Percentiles rank a stretch among this genome's conserved stretches.
These are phyloP conservation scores for Poecilus cupreus DNA, from an alignment of 2,888 invertebrate species.

Conservation along the genomic window DNA sequence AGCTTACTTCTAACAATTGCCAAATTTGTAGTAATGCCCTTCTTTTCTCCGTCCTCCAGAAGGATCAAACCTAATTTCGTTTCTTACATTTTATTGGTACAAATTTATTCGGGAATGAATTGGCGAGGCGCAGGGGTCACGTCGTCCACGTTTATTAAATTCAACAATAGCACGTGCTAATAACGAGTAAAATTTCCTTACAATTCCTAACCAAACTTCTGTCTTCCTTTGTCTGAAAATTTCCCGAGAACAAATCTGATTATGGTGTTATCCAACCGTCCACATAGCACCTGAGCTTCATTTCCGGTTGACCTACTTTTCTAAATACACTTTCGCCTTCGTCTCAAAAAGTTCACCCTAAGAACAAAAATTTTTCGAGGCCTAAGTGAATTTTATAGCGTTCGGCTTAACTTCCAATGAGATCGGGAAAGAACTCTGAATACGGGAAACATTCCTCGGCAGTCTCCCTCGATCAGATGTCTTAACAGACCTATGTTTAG, in stretches of 20 bases:
- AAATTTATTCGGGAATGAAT: conserved; percentile 2
- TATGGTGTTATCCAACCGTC: conserved; percentile 53
- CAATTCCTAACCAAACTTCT: conserved; percentile 39
- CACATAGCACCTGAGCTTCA: conserved; percentile 50
- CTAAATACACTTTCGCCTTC: conserved; percentile 42
- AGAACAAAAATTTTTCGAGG: conserved; percentile 16
- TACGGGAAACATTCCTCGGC: too few relatives aligned
- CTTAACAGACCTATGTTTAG: too few relatives aligned
- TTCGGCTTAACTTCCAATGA: conserved; percentile 17
- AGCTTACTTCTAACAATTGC: too few relatives aligned
- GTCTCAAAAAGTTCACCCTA: conserved; percentile 30
- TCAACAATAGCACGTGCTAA: conserved; percentile 48
- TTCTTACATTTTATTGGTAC: background rate
- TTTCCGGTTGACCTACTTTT: conserved; percentile 57
- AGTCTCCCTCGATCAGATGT: too few relatives aligned
- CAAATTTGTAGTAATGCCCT: too few relatives aligned
- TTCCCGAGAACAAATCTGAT: conserved; percentile 54
- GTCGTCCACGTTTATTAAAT: conserved; percentile 18
- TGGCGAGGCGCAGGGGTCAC: conserved; percentile 17
- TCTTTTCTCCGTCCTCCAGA: too few relatives aligned
- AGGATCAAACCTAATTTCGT: background rate
- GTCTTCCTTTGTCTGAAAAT: conserved; percentile 46
- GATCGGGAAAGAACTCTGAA: background rate
- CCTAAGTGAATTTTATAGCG: conserved; percentile 25
- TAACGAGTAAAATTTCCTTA: conserved; percentile 45